Conservation (phyloP, 2,113 vertebrate genomes). For the Phrynosoma platyrhinos region DNA sequence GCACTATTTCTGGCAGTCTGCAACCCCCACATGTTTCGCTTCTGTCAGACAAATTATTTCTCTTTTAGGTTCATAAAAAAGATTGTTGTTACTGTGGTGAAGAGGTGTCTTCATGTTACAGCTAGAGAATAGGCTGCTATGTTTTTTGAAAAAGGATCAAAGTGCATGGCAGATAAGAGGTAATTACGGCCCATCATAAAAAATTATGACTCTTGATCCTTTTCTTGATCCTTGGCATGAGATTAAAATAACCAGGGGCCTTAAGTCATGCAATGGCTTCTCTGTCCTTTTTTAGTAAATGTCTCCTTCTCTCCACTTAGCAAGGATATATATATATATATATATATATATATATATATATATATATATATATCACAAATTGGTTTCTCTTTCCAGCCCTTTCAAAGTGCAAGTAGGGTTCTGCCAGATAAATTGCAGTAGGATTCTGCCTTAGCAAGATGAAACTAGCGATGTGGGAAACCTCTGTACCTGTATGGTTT, state of each 20-base stretch:
- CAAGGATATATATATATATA: not conserved
- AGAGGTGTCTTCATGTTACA: not conserved
- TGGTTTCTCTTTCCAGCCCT: not conserved
- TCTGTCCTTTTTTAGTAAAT: not conserved
- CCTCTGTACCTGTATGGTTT: not conserved
- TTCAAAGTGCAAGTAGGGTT: not conserved
- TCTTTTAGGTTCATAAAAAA: not conserved
- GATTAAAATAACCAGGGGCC: not conserved
- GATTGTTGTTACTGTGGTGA: not conserved
- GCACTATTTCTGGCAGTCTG: too few species aligned
- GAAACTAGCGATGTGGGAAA: not conserved
- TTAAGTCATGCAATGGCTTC: not conserved
- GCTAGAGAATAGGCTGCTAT: not conserved
- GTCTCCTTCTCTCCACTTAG: not conserved
- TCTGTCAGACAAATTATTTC: not conserved
- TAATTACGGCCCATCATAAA: conserved; percentile 5
- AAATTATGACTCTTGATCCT: not conserved
- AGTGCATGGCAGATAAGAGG: not conserved
- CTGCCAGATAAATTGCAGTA: not conserved
- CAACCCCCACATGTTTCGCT: too few species aligned
- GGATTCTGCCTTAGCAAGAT: not conserved
- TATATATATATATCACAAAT: not conserved
- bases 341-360: not conserved
- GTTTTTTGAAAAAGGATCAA: not conserved
- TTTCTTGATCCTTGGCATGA: not conserved